Base-by-base conservation (phyloP, 2,113 vertebrate species). In the Ceuthmochares aereus region DNA sequence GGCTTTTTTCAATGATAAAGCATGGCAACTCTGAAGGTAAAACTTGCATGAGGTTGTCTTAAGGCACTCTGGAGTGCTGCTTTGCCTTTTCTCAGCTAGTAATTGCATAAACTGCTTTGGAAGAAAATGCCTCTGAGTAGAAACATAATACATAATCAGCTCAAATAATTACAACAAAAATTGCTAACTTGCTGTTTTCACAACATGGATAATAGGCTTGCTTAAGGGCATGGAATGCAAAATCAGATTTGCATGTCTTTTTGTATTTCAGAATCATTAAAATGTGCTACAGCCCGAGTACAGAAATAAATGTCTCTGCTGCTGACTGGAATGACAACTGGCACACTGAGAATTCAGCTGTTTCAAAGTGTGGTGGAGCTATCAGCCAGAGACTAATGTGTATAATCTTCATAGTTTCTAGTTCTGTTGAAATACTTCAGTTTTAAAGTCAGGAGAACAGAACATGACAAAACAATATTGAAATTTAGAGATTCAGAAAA, bases 81-180 rank as follows among this genome's bases (percentile, higher is more conserved):
- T 94, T 97, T 89, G 59, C 55, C 76, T 95, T 80, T 95, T 78
- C 75, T 92, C 84, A 92, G 70, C 49, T 87, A 89, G 87, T 94
- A 97, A 96, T 88, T 95, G 59, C 59, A 95, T 94, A 95, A 97
- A 95, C 91, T 89, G 60, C 89, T 94, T 92, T 85, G 69, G 88
- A 96, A 93, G 76, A 96, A 96, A 96, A 95, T 89, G 93, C 37
- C 78, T 96, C 43, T 75, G 79, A 97, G 91, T 91, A 94, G 96
- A 84, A 96, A 95, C 79, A 94, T 84, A 97, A 96, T 97, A 93
- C 62, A 92, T 90, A 95, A 97, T 96, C 88, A 97, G 90, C 73
- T 90, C 89, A 97, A 96, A 95, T 90, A 98, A 97, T 96, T 97
- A 93, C 88, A 90, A 95, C 74, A 97, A 94, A 98, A 91, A 96